A percentile compares a stretch with the other conserved stretches of the same genome.
phyloP scores from a whole-genome alignment of 2,113 vertebrate species.

The Gymnorhina tibicen region DNA sequence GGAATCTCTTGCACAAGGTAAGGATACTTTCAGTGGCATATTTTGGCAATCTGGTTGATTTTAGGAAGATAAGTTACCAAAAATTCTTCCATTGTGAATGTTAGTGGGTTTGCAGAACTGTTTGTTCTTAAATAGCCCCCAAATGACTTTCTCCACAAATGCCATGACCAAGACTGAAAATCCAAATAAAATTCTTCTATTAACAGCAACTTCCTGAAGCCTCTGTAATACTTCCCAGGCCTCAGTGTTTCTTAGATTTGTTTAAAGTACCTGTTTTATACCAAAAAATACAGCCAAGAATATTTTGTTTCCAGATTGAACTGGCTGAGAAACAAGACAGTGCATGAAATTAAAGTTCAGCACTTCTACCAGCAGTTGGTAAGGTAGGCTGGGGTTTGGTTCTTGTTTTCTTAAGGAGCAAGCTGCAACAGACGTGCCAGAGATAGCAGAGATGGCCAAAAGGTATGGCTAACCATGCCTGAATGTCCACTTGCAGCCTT shows the following conservation, averaged over 20 bases:
- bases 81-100: not conserved
- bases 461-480: not conserved
- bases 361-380: conserved; percentile 82
- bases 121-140: not conserved
- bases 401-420: not conserved
- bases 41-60: not conserved
- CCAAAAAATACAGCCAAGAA: not conserved
- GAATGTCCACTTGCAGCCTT: not conserved
- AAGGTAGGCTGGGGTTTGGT: conserved; percentile 69
- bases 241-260: not conserved
- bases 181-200: not conserved
- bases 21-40: not conserved
- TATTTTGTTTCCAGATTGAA: conserved; percentile 69
- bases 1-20: conserved; percentile 88
- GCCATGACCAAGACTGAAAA: not conserved
- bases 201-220: not conserved
- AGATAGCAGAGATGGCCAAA: not conserved
- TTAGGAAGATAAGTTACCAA: not conserved
- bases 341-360: conserved; percentile 86
- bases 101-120: not conserved
- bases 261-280: not conserved
- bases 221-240: not conserved
- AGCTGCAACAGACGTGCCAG: not conserved
- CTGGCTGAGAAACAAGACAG: conserved; percentile 71
- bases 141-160: not conserved